Conservation (phyloP, 2,888 invertebrate species). For the Melanostoma mellinum region DNA sequence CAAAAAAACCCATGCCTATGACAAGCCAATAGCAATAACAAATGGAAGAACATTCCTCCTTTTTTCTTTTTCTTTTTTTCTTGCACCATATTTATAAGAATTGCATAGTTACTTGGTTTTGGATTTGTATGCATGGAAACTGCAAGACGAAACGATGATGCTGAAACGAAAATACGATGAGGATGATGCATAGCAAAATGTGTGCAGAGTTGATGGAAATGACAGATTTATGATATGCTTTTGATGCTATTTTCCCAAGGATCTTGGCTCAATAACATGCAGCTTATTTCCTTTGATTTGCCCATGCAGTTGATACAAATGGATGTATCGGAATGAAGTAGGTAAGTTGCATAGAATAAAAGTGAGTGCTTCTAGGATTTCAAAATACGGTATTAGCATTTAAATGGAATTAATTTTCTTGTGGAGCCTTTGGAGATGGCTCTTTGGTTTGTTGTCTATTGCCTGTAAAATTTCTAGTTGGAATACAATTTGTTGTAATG, state of each 20-base stretch:
- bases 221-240: slow-evolving; percentile 39
- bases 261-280: slow-evolving; percentile 31
- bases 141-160: slow-evolving; percentile 3
- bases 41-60: slow-evolving; percentile 42
- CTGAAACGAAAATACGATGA: neutral
- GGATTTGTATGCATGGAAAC: slow-evolving; percentile 62
- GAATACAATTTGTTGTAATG: neutral
- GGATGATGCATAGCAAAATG: slow-evolving; percentile 16
- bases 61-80: neutral
- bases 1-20: slow-evolving; percentile 22
- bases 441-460: neutral
- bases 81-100: neutral
- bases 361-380: neutral
- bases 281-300: slow-evolving; percentile 24
- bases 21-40: slow-evolving; percentile 54
- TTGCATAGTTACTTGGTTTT: slow-evolving; percentile 24
- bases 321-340: slow-evolving; percentile 24
- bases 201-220: slow-evolving; percentile 14
- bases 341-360: slow-evolving; percentile 7
- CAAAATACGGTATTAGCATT: slow-evolving; percentile 43
- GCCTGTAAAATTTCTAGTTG: neutral
- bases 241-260: slow-evolving; percentile 18
- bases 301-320: slow-evolving; percentile 20
- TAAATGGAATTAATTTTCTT: slow-evolving; percentile 49
- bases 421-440: neutral